A percentile compares a stretch with the other conserved stretches of the same genome.
phyloP scores from a whole-genome alignment of 2,888 invertebrate species.

The Ashinkailepas kermadecensis region DNA sequence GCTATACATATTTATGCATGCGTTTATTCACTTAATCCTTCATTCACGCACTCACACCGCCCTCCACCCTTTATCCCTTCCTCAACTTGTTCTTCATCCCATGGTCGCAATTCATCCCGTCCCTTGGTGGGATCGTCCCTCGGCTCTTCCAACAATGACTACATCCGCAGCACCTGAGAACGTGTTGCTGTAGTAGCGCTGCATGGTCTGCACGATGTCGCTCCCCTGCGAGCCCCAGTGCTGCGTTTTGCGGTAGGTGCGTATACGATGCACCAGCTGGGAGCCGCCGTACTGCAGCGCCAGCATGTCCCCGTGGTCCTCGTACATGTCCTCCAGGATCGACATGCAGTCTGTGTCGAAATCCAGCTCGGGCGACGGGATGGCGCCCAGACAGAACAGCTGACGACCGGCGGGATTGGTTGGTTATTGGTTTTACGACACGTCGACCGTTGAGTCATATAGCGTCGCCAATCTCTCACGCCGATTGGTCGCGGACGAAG shows the following conservation, averaged over 20 bases:
- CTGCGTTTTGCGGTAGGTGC: slow-evolving; percentile 56
- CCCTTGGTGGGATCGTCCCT: no score
- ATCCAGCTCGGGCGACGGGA: slow-evolving; percentile 64
- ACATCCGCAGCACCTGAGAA: slow-evolving; percentile 52
- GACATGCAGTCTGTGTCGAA: slow-evolving; percentile 93
- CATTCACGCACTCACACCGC: no score
- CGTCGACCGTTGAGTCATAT: no score
- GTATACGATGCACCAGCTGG: slow-evolving; percentile 85
- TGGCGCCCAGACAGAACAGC: slow-evolving; percentile 77
- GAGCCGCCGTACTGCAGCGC: slow-evolving; percentile 97
- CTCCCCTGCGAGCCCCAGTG: slow-evolving; percentile 96
- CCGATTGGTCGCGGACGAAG: no score
- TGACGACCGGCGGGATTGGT: slow-evolving; percentile 45
- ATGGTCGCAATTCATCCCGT: no score
- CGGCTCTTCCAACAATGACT: no score
- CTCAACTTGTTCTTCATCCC: no score
- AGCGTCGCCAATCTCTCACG: no score
- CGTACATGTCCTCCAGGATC: slow-evolving; percentile 89
- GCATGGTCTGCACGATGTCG: slow-evolving; percentile 96
- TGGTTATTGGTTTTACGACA: no score
- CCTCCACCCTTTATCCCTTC: no score
- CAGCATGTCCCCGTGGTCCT: slow-evolving; percentile 95
- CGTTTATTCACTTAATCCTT: no score
- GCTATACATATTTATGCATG: no score
- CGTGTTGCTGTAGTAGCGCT: slow-evolving; percentile 94